These are phyloP conservation scores for Tangara arthus DNA, from an alignment of 2,797 vertebrate genomes.

Conservation along the genomic window DNA sequence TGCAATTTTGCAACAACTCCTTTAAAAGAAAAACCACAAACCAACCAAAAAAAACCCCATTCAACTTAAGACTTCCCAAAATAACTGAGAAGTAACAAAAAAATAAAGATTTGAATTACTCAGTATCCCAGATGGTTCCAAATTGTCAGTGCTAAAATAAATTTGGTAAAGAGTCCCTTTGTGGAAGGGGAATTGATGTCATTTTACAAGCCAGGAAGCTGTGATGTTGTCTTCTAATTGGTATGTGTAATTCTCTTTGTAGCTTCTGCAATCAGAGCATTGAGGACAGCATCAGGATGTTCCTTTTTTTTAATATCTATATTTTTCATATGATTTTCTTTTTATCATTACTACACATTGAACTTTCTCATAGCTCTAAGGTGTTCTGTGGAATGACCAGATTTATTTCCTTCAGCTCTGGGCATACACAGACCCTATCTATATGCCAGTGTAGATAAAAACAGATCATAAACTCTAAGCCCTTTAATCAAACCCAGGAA, in stretches of 20 bases:
- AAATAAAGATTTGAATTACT: neutral
- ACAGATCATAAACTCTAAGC: neutral
- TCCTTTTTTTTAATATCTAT: neutral
- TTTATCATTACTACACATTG: neutral
- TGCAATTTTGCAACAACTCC: neutral
- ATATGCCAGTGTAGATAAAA: neutral
- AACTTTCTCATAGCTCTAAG: neutral
- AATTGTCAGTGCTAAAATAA: neutral
- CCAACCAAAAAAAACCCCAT: accelerated
- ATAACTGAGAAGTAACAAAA: neutral
- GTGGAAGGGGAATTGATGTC: neutral
- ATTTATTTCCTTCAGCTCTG: neutral
- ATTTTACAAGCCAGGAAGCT: neutral
- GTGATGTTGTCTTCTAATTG: neutral
- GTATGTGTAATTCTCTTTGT: neutral
- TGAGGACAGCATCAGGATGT: neutral
- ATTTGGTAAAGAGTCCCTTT: neutral
- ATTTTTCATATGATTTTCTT: neutral
- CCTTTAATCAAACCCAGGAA: neutral
- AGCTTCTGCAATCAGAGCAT: neutral
- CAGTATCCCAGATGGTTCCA: neutral
- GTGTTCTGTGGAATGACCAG: neutral
- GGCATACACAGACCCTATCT: neutral
- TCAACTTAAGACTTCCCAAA: neutral
- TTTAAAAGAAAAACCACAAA: neutral